phyloP scores from a whole-genome alignment of 2,113 vertebrate genomes.

The Crocuta crocuta region DNA sequence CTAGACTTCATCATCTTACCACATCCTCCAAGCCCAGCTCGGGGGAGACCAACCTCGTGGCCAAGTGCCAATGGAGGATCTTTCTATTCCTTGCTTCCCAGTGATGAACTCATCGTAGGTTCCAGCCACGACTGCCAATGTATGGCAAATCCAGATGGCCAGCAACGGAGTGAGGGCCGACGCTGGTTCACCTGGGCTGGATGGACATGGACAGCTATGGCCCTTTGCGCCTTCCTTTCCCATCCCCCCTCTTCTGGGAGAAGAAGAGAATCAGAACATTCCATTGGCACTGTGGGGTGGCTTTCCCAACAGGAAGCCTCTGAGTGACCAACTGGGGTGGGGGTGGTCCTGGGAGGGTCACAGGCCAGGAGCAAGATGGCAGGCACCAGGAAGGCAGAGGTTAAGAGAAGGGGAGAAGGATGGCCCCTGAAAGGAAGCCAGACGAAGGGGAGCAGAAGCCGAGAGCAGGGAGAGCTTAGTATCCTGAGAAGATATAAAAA shows the following conservation, averaged over 20 bases:
- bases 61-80: neutral
- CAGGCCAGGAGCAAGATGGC: neutral
- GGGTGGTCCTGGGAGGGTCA: neutral
- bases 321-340: neutral
- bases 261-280: neutral
- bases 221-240: neutral
- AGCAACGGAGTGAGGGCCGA: accelerated
- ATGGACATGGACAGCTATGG: neutral
- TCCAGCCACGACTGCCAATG: neutral
- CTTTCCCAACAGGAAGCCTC: neutral
- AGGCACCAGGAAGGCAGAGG: neutral
- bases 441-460: neutral
- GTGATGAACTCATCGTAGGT: neutral
- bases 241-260: neutral
- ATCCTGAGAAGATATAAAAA: neutral
- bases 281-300: neutral
- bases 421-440: neutral
- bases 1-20: neutral
- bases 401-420: neutral
- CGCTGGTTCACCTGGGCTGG: neutral
- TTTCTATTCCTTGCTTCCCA: neutral
- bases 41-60: neutral
- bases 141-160: neutral
- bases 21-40: neutral
- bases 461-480: no score